Conservation (phyloP, 2,888 invertebrate species). For the Noctua fimbriata region DNA sequence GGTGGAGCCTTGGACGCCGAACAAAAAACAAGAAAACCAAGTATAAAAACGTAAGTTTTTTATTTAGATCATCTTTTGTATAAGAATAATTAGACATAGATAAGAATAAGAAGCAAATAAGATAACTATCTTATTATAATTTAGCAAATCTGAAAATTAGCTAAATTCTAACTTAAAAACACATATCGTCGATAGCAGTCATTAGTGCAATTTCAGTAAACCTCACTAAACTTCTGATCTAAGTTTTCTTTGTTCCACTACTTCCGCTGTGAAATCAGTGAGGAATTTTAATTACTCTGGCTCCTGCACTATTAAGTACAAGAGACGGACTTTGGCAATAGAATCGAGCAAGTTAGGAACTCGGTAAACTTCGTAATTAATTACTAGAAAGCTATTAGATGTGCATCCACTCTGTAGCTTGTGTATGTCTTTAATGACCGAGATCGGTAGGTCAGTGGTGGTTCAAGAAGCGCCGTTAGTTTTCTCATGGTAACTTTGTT, state of each 20-base stretch:
- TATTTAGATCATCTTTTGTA: neutral
- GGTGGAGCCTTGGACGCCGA: neutral
- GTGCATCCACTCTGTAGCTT: slow-evolving; percentile 15
- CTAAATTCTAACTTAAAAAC: neutral
- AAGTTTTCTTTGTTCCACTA: slow-evolving; percentile 24
- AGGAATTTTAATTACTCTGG: slow-evolving; percentile 49
- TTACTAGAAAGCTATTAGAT: slow-evolving; percentile 24
- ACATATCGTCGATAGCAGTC: neutral
- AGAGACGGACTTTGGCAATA: slow-evolving; percentile 31
- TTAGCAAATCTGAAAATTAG: neutral
- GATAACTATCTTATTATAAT: no score
- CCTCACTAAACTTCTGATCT: neutral
- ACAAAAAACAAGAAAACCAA: neutral
- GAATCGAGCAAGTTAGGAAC: slow-evolving; percentile 47
- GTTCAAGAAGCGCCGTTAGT: neutral
- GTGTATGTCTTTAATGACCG: slow-evolving; percentile 9
- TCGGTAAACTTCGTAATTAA: slow-evolving; percentile 49
- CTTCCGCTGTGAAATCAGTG: slow-evolving; percentile 16
- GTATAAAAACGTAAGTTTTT: neutral
- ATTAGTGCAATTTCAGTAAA: neutral
- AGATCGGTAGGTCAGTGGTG: slow-evolving; percentile 1
- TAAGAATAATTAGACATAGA: neutral
- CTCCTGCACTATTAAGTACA: slow-evolving; percentile 31
- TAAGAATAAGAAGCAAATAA: no score
- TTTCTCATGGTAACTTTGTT: neutral